Evolutionary conservation across 2,888 invertebrate species (phyloP), one percentile per base, ranked within the genome.

Genomic region (Zonitis immaculata): DNA sequence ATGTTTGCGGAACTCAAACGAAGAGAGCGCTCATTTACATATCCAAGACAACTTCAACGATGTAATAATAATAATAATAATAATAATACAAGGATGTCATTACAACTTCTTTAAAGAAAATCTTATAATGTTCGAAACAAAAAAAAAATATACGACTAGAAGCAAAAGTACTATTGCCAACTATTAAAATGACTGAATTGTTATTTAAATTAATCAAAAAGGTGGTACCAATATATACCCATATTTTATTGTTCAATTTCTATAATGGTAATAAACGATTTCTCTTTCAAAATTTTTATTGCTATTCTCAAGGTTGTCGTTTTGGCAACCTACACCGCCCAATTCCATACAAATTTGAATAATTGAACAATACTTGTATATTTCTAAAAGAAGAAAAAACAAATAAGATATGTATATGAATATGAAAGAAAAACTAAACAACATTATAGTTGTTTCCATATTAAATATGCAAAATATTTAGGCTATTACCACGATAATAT

Each of bases 141-240:
- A 11, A 9, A 1, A 5, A 39, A 1, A 14, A 0, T 16, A 16
- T 8, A 14, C n/a, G 14, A 32, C 6, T 11, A 39, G 11, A 20
- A 18, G 6, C 11, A n/a, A 39, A n/a, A 18, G 11, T 39, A 18
- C 18, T n/a, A n/a, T 11, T 1, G 39, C 20, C 39, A 9, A 18
- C 8, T 11, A 20, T 39, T 39, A 39, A 39, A 11, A 39, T 39
- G 39, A 39, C 20, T 39, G 39, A 39, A 39, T 39, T 39, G 39
- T 39, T 39, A 39, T 39, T 39, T 39, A 39, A 39, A 39, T 39
- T 11, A 39, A 39, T 39, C 20, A 39, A 39, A 39, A 39, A 39
- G 39, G 39, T 11, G n/a, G 39, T 39, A 39, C 20, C 39, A 39
- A n/a, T n/a, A n/a, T n/a, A n/a, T 20, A n/a, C 39, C 4, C 9